Evolutionary conservation across 2,888 invertebrate genomes (phyloP), one percentile per base, ranked within the genome.

Genomic region (Pinctada fucata): DNA sequence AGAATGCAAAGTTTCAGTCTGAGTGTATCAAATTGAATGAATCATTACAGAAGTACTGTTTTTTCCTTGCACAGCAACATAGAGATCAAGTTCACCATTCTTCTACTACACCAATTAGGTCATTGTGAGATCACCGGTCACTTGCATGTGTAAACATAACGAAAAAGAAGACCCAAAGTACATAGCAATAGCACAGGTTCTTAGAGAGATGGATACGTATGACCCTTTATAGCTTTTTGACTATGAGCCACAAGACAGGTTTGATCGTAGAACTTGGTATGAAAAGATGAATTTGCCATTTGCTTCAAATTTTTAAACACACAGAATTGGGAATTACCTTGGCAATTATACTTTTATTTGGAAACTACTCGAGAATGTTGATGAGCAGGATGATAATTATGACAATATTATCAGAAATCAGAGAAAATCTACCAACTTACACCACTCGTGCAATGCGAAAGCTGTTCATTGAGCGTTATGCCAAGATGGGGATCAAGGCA

Each of bases 391-490:
- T 31, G 31, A 31, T 31, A 31, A 31, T 31, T 31, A 31, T 31
- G 31, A 31, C 31, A n/a, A 31, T 45, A 8, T 49, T 16, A 51
- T 45, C 71, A 48, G 10, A n/a, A 16, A 68, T 75, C 45, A 75
- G 51, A 75, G 10, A 75, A 16, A 47, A 50, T 6, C 16, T 67
- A 49, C 51, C 6, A 47, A 63, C 78, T 68, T 75, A 65, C 31
- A 31, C 76, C n/a, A 81, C 81, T n/a, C 48, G 78, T n/a, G 76
- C 78, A 16, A 78, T 78, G 69, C 64, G 81, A 69, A 78, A 47
- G 64, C 66, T 67, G 45, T 80, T 78, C 49, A 67, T 79, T 47
- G 69, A 78, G 8, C 71, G 52, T 48, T 78, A 72, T 75, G 49
- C 77, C 31, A 77, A 63, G 58, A n/a, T 67, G 8, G 47, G 64